A percentile compares a stretch with the other conserved stretches of the same genome.
Evolutionary conservation across 2,113 vertebrate species (phyloP).

Genomic region (Tragelaphus strepsiceros): DNA sequence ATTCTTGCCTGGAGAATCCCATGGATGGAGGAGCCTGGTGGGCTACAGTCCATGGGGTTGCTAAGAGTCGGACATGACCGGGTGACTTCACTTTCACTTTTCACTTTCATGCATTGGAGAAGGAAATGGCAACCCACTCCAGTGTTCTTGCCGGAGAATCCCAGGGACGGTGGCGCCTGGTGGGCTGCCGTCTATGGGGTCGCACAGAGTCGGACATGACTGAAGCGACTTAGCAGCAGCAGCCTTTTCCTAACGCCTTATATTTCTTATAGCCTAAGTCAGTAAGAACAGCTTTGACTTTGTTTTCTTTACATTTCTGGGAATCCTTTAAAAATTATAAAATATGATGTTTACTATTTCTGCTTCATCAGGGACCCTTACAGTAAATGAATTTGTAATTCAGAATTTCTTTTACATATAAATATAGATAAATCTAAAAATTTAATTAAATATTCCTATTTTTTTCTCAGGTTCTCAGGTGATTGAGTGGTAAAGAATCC

Average conservation of each 20-base stretch:
- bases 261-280: neutral
- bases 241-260: neutral
- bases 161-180: no score
- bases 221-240: no score
- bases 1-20: no score
- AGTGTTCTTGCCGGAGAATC: no score
- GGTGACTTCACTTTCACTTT: no score
- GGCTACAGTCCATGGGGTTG: no score
- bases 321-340: neutral
- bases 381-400: neutral
- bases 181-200: no score
- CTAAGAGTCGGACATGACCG: no score
- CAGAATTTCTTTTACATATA: slow-evolving; percentile 4
- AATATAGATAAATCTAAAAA: neutral
- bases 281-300: neutral
- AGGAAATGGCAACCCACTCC: no score
- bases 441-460: neutral
- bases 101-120: no score
- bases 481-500: neutral
- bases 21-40: no score
- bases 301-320: neutral
- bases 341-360: neutral
- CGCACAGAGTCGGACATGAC: no score
- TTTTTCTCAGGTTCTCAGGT: neutral
- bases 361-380: neutral